These are phyloP conservation scores for Penaeus japonicus DNA, from an alignment of 1,140 invertebrate genomes.

Conservation along the genomic window DNA sequence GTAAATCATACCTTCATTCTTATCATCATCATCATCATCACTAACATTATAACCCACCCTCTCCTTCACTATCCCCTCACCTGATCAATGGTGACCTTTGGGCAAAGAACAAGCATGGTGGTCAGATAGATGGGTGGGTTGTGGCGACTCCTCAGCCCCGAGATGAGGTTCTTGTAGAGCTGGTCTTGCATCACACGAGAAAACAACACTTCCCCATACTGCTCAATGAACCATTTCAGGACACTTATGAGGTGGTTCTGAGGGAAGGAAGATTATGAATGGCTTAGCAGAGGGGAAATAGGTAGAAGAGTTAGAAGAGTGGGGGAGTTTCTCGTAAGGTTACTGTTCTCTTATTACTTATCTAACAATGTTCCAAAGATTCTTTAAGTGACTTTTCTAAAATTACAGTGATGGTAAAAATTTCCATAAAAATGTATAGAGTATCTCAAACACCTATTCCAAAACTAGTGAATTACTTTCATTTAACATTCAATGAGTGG, in stretches of 20 bases:
- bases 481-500: background rate
- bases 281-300: too few relatives aligned
- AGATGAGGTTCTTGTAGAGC: conserved; percentile 30
- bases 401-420: too few relatives aligned
- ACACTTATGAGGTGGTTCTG: conserved; percentile 1
- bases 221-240: background rate
- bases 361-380: too few relatives aligned
- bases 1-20: too few relatives aligned
- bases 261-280: background rate
- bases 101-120: conserved; percentile 8
- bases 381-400: too few relatives aligned
- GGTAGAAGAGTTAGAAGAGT: too few relatives aligned
- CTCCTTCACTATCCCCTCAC: background rate
- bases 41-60: too few relatives aligned
- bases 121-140: conserved; percentile 22
- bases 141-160: conserved; percentile 1
- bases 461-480: background rate
- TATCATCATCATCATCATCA: too few relatives aligned
- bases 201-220: background rate
- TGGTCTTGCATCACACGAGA: background rate
- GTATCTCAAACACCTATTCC: too few relatives aligned
- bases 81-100: conserved; percentile 39
- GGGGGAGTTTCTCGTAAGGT: too few relatives aligned
- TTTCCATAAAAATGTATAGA: too few relatives aligned
- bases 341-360: too few relatives aligned